phyloP scores from a whole-genome alignment of 2,113 vertebrate genomes.

The Corythornis cristatus region DNA sequence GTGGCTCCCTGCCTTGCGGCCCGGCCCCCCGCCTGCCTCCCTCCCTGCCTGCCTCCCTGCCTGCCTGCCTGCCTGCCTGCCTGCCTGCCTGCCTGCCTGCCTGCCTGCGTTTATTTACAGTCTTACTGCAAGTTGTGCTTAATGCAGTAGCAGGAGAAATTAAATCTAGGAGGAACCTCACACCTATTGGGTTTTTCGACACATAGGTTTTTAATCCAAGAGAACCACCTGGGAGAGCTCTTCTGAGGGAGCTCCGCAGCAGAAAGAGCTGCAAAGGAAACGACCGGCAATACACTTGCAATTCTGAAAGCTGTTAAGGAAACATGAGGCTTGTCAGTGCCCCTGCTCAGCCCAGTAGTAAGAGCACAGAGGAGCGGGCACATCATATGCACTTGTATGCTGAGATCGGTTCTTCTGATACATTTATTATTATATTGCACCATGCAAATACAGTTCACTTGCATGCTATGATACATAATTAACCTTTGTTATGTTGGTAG shows the following conservation, averaged over 20 bases:
- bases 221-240: not conserved
- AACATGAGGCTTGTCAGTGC: not conserved
- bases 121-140: not conserved
- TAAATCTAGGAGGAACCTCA: not conserved
- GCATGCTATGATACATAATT: not conserved
- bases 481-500: not conserved
- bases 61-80: too few species aligned
- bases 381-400: not conserved
- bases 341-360: accelerated
- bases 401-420: not conserved
- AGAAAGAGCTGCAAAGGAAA: not conserved
- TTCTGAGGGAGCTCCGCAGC: not conserved
- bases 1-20: too few species aligned
- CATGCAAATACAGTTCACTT: not conserved
- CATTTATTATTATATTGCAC: not conserved
- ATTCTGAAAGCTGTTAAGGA: not conserved
- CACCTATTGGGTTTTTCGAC: not conserved
- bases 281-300: accelerated
- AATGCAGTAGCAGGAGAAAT: not conserved
- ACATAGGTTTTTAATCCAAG: not conserved
- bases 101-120: not conserved
- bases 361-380: not conserved
- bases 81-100: too few species aligned
- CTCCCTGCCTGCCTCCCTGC: too few species aligned
- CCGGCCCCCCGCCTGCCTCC: too few species aligned